Conservation (phyloP, 2,888 invertebrate genomes). For the Zele albiditarsus region DNA sequence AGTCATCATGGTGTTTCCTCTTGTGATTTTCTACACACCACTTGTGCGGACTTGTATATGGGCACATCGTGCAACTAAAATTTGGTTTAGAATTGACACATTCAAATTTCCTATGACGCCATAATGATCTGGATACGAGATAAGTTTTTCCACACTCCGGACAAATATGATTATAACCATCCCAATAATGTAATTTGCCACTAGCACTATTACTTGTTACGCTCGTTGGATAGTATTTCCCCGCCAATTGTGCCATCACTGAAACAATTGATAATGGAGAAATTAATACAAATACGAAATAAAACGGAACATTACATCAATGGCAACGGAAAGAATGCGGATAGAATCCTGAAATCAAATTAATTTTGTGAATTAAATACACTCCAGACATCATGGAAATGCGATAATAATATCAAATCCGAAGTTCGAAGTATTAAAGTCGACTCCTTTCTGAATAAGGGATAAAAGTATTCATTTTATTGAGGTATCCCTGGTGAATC, state of each 20-base stretch:
- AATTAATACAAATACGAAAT: background rate
- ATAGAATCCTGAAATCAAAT: too few relatives aligned
- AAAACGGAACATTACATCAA: too few relatives aligned
- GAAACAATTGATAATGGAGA: constrained; percentile 41
- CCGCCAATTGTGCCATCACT: constrained; percentile 41
- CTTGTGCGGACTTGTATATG: constrained; percentile 65
- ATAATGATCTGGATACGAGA: constrained; percentile 63
- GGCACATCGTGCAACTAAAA: constrained; percentile 60
- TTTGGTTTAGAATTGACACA: constrained; percentile 66
- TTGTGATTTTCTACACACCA: constrained; percentile 68
- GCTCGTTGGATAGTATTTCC: constrained; percentile 14
- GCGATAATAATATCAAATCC: too few relatives aligned
- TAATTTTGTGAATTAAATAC: too few relatives aligned
- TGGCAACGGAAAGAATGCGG: too few relatives aligned
- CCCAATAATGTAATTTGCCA: too few relatives aligned
- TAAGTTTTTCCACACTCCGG: constrained; percentile 65
- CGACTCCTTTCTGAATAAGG: too few relatives aligned
- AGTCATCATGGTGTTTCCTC: constrained; percentile 57
- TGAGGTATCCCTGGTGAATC: background rate
- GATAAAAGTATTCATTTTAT: background rate
- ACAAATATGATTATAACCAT: constrained; percentile 50
- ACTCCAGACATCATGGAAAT: too few relatives aligned
- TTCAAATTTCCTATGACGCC: constrained; percentile 68
- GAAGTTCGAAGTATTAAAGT: too few relatives aligned
- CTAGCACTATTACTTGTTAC: constrained; percentile 14